phyloP scores from a whole-genome alignment of 2,113 vertebrate genomes.

The Perca schrenkii region DNA sequence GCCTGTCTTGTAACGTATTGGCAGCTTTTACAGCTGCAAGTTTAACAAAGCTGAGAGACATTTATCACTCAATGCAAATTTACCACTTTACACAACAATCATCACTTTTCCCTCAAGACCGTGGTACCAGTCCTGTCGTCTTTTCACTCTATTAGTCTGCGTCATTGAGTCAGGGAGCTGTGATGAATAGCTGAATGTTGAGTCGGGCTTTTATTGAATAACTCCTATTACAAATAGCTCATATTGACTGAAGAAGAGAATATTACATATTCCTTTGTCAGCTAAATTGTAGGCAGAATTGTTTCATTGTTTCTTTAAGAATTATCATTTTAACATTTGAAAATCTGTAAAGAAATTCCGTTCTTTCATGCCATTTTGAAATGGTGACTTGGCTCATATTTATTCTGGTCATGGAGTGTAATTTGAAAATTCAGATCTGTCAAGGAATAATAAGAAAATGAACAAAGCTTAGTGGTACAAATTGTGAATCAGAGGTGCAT shows the following conservation, averaged over 20 bases:
- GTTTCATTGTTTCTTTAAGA: constrained; percentile 60
- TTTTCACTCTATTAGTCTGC: constrained; percentile 75
- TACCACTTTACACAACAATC: constrained; percentile 74
- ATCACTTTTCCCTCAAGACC: constrained; percentile 70
- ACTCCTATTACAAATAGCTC: constrained; percentile 57
- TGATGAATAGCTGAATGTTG: constrained; percentile 68
- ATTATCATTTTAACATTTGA: constrained; percentile 43
- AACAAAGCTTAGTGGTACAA: constrained; percentile 46
- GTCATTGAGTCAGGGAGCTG: constrained; percentile 55
- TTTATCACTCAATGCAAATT: constrained; percentile 79
- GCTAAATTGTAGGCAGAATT: constrained; percentile 60
- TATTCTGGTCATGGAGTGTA: constrained; percentile 40
- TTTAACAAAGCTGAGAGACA: constrained; percentile 76
- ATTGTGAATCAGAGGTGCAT: constrained; percentile 47
- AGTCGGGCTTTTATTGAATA: constrained; percentile 60
- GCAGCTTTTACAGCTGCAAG: constrained; percentile 71
- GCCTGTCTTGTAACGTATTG: constrained; percentile 64
- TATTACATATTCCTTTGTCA: constrained; percentile 49
- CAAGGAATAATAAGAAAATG: constrained; percentile 21
- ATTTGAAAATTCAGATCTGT: constrained; percentile 62
- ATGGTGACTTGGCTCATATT: constrained; percentile 31
- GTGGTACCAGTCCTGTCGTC: constrained; percentile 55
- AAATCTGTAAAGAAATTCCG: constrained; percentile 34
- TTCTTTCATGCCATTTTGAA: constrained; percentile 38
- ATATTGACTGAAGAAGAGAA: constrained; percentile 53